Percentiles rank a stretch among this genome's conserved stretches.
Conservation (phyloP, 2,797 vertebrate genomes). For the Phyllotis vaccarum region DNA sequence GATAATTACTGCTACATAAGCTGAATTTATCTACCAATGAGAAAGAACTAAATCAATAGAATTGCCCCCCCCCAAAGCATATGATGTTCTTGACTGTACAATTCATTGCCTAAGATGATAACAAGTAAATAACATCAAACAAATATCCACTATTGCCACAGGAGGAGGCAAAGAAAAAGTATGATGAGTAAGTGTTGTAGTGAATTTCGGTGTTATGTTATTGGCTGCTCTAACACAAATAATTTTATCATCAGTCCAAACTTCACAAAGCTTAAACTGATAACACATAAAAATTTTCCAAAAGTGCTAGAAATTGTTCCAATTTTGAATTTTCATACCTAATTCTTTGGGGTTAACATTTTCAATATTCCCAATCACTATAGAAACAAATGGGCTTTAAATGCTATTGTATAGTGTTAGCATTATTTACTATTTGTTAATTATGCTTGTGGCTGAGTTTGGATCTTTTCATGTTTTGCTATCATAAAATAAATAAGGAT, state of each 20-base stretch:
- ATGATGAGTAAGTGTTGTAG: conserved; percentile 46
- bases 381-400: conserved; percentile 73
- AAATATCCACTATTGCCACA: neutral
- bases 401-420: conserved; percentile 78
- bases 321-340: conserved; percentile 73
- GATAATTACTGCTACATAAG: conserved; percentile 70
- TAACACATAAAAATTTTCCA: conserved; percentile 55
- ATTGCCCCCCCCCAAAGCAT: conserved; percentile 63
- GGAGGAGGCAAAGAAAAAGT: conserved; percentile 7
- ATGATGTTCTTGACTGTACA: conserved; percentile 67
- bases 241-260: conserved; percentile 63
- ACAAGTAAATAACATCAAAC: conserved; percentile 65
- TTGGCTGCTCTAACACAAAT: conserved; percentile 38
- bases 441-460: conserved; percentile 68
- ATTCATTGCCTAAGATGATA: conserved; percentile 72
- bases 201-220: conserved; percentile 13
- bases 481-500: conserved; percentile 79
- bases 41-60: conserved; percentile 78
- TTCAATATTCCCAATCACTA: conserved; percentile 63
- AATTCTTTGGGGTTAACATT: conserved; percentile 64
- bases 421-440: no score
- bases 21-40: conserved; percentile 78
- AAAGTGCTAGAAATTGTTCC: conserved; percentile 53
- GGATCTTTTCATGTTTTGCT: conserved; percentile 71
- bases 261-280: neutral